These are phyloP conservation scores for Pentamera pediparva DNA, from an alignment of 53 echinoderm and acorn worm species.

Conservation along the genomic window DNA sequence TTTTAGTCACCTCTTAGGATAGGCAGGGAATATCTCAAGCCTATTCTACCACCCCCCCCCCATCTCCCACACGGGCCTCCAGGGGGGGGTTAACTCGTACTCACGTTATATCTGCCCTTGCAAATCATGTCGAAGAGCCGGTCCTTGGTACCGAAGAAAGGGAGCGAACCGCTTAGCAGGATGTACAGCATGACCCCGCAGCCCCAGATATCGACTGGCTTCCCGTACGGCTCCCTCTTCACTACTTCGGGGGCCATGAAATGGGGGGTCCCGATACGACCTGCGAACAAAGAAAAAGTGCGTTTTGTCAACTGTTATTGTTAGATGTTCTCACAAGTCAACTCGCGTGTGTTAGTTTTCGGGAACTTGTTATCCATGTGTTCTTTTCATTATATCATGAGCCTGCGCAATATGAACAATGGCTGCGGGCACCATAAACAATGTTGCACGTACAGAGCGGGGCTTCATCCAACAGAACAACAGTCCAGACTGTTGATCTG, in stretches of 20 bases:
- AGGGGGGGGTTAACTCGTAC: no score
- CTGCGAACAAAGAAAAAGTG: conserved; percentile 30
- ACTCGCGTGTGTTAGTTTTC: no score
- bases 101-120: conserved; percentile 98
- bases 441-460: no score
- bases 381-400: no score
- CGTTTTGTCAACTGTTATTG: not conserved
- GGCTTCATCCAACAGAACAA: no score
- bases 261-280: conserved; percentile 97
- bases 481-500: no score
- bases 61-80: no score
- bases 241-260: conserved; percentile 99
- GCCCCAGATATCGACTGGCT: conserved; percentile 98
- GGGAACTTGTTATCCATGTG: no score
- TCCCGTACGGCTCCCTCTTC: conserved; percentile 94
- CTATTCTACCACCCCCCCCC: no score
- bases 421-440: no score
- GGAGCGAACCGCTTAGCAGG: conserved; percentile 90
- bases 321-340: not conserved
- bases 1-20: not conserved
- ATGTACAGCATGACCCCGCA: conserved; percentile 99
- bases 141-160: conserved; percentile 98
- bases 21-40: not conserved
- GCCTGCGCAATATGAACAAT: no score
- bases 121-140: conserved; percentile 96